These are phyloP conservation scores for Zaprionus capensis DNA, from an alignment of 1,140 invertebrate species.

Conservation along the genomic window DNA sequence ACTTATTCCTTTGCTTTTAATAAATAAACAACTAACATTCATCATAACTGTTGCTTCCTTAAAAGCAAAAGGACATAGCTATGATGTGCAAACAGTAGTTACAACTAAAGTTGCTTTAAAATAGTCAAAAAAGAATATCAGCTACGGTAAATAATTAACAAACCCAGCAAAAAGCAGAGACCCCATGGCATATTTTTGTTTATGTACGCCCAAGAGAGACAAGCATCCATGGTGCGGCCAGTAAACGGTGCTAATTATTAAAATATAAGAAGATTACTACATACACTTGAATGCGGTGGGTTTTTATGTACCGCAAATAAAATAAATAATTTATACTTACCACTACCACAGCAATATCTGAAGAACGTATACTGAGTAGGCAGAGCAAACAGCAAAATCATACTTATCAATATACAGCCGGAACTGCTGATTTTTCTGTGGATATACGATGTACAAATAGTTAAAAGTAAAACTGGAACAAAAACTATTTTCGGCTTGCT, in stretches of 20 bases:
- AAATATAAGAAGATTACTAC: neutral
- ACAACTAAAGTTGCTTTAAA: too few relatives aligned
- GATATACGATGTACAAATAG: neutral
- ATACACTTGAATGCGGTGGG: too few relatives aligned
- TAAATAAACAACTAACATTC: neutral
- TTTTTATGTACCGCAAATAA: too few relatives aligned
- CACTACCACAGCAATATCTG: constrained; percentile 61
- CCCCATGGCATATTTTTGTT: constrained; percentile 59
- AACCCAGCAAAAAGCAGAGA: constrained; percentile 60
- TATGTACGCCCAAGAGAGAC: constrained; percentile 57
- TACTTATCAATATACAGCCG: constrained; percentile 88
- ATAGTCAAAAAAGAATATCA: too few relatives aligned
- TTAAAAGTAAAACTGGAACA: too few relatives aligned
- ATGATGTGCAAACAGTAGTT: too few relatives aligned
- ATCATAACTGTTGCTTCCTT: too few relatives aligned
- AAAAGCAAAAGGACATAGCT: too few relatives aligned
- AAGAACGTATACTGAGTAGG: constrained; percentile 87
- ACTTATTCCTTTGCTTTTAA: neutral
- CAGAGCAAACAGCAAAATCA: constrained; percentile 91
- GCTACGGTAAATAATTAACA: neutral
- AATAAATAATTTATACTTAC: constrained; percentile 15
- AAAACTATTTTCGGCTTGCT: too few relatives aligned
- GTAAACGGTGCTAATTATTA: constrained; percentile 50
- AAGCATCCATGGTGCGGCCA: constrained; percentile 52
- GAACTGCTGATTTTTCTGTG: constrained; percentile 89